Evolutionary conservation across 2,113 vertebrate genomes (phyloP).

Genomic region (Calypte anna): DNA sequence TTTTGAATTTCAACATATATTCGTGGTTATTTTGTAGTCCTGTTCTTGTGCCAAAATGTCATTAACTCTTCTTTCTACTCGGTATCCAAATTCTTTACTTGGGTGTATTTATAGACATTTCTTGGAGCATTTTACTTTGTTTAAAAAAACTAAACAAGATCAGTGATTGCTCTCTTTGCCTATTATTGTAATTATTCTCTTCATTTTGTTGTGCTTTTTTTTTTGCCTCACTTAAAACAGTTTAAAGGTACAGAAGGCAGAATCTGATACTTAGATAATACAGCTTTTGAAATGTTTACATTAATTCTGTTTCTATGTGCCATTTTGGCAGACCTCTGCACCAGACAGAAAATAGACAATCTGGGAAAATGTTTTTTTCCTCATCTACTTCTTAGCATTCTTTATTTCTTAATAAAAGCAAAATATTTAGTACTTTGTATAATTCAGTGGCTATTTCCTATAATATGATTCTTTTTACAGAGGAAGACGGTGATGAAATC

Average conservation of each 20-base stretch:
- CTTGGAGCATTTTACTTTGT: neutral
- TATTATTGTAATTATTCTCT: neutral
- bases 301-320: neutral
- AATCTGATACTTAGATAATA: neutral
- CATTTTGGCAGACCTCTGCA: neutral
- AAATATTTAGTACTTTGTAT: neutral
- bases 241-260: neutral
- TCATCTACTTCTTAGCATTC: neutral
- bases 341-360: neutral
- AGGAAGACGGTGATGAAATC: conserved; percentile 89
- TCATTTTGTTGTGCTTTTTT: neutral
- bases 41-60: neutral
- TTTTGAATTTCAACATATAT: neutral
- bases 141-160: neutral
- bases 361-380: neutral
- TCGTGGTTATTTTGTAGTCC: neutral
- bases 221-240: neutral
- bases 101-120: neutral
- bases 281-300: neutral
- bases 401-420: neutral
- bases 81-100: neutral
- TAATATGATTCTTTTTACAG: conserved; percentile 71
- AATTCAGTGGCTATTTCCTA: neutral
- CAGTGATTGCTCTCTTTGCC: neutral
- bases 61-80: neutral